phyloP scores from a whole-genome alignment of 2,888 invertebrate genomes.

The Lagria hirta region DNA sequence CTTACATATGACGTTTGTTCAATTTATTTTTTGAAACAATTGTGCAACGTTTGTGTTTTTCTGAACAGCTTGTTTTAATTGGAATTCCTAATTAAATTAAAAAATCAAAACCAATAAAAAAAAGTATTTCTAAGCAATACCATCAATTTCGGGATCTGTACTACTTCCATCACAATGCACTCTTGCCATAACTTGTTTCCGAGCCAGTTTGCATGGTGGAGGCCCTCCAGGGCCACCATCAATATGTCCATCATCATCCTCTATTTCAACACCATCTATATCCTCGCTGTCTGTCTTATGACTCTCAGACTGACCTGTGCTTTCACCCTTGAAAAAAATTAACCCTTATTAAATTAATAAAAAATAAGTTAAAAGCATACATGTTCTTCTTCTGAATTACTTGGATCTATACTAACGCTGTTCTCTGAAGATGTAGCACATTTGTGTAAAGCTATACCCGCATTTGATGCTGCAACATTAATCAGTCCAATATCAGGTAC shows the following conservation, averaged over 20 bases:
- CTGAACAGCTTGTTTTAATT: constrained; percentile 35
- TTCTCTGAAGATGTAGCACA: constrained; percentile 73
- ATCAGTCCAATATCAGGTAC: constrained; percentile 52
- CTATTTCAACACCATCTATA: constrained; percentile 54
- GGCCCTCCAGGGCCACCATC: constrained; percentile 54
- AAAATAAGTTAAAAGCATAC: constrained; percentile 35
- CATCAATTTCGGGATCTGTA: constrained; percentile 49
- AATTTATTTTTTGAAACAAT: constrained; percentile 26
- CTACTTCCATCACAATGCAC: constrained; percentile 42
- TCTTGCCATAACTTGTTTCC: constrained; percentile 38
- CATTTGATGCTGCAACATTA: constrained; percentile 51
- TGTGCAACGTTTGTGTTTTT: constrained; percentile 33
- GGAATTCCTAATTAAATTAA: constrained; percentile 32
- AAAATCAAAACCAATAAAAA: constrained; percentile 5
- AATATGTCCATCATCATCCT: constrained; percentile 54
- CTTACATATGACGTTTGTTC: constrained; percentile 28
- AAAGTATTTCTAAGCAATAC: constrained; percentile 18
- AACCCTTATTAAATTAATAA: constrained; percentile 7
- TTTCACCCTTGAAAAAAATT: constrained; percentile 59
- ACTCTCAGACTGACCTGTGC: constrained; percentile 59
- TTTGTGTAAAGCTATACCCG: constrained; percentile 57
- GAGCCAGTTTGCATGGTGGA: constrained; percentile 58
- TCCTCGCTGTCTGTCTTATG: constrained; percentile 57
- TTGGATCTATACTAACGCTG: constrained; percentile 78
- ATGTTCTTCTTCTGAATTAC: constrained; percentile 77